Evolutionary conservation across 2,797 vertebrate species (phyloP).

Genomic region (Acrocephalus scirpaceus): DNA sequence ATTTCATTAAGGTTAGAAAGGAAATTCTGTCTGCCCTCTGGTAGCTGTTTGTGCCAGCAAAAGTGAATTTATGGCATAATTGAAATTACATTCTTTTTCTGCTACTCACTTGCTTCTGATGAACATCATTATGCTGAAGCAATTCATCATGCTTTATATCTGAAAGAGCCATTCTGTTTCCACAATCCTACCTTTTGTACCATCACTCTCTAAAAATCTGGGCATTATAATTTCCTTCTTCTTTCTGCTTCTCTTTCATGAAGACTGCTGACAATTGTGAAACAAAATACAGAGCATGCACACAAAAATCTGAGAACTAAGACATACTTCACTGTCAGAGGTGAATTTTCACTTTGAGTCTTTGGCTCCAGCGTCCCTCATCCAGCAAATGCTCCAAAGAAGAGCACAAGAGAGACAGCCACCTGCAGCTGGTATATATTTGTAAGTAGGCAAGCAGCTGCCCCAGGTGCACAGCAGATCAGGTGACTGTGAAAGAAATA

Average conservation of each 20-base stretch:
- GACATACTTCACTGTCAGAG: neutral
- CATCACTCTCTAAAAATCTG: neutral
- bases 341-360: neutral
- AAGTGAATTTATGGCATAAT: conserved; percentile 27
- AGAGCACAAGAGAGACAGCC: neutral
- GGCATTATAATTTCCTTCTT: neutral
- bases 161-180: conserved; percentile 3
- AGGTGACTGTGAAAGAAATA: neutral
- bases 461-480: accelerated
- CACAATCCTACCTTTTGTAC: neutral
- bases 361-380: neutral
- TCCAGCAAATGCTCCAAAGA: neutral
- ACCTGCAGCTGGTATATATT: neutral
- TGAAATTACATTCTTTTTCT: conserved; percentile 43
- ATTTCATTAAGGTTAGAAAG: conserved; percentile 15
- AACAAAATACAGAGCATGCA: neutral
- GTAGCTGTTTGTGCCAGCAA: neutral
- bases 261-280: neutral
- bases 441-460: neutral
- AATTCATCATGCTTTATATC: neutral
- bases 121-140: neutral
- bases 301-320: neutral
- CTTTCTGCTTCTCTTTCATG: neutral
- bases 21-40: conserved; percentile 6
- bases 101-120: conserved; percentile 11